A percentile compares a stretch with the other conserved stretches of the same genome.
These are phyloP conservation scores for Vireo griseus DNA, from an alignment of 2,797 vertebrate species.

Conservation along the genomic window DNA sequence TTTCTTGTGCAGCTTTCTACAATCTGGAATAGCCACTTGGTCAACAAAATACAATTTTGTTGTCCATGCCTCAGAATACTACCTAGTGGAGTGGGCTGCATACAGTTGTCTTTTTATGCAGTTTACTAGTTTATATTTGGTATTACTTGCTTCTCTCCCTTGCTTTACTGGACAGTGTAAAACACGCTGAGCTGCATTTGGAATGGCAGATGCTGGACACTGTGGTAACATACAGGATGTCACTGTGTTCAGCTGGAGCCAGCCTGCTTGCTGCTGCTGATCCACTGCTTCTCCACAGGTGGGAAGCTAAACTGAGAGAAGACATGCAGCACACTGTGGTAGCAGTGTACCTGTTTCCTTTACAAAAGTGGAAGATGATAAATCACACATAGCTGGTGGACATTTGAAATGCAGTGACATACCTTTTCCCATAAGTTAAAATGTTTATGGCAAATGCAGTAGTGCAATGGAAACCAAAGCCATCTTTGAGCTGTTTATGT, in stretches of 20 bases:
- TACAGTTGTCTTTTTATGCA: background rate
- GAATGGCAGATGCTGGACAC: background rate
- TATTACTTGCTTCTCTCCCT: background rate
- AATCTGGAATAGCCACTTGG: background rate
- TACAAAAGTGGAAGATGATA: background rate
- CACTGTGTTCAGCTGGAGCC: background rate
- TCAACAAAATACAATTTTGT: background rate
- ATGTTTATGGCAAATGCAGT: background rate
- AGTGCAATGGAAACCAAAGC: background rate
- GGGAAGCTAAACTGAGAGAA: background rate
- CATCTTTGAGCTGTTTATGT: background rate
- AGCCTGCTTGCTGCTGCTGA: background rate
- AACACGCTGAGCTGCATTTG: background rate
- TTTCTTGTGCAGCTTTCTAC: slow-evolving; percentile 6
- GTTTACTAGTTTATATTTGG: background rate
- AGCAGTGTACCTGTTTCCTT: background rate
- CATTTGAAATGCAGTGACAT: background rate
- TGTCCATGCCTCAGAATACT: background rate
- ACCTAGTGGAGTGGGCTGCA: background rate
- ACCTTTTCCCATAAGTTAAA: background rate
- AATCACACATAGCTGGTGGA: background rate
- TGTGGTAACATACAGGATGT: background rate
- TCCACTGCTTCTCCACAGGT: background rate
- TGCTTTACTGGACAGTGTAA: background rate
- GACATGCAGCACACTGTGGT: background rate